A percentile compares a stretch with the other conserved stretches of the same genome.
Evolutionary conservation across 2,113 vertebrate genomes (phyloP).

Genomic region (Crocuta crocuta): DNA sequence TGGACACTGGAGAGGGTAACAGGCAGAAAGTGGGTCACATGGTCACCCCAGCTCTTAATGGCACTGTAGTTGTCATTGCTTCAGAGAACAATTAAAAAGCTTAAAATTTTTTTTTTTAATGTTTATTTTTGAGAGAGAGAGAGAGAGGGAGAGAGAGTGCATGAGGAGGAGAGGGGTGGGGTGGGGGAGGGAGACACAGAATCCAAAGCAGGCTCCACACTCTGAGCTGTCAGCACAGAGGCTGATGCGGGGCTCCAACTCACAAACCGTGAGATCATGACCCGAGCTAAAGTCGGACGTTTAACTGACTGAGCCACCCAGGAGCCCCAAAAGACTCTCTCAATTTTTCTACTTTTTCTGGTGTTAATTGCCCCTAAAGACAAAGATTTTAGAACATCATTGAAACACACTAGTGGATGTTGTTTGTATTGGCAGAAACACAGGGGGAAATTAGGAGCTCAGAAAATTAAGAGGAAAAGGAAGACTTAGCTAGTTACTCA

Average conservation of each 20-base stretch:
- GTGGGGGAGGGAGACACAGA: too few species aligned
- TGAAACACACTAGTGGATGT: not conserved
- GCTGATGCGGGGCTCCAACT: too few species aligned
- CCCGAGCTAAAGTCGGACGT: too few species aligned
- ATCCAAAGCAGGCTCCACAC: too few species aligned
- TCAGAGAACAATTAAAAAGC: not conserved
- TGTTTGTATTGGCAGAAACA: not conserved
- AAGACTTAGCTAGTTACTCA: not conserved
- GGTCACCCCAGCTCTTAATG: not conserved
- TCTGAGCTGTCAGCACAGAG: too few species aligned
- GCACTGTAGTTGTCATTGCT: not conserved
- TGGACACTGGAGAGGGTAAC: not conserved
- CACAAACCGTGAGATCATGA: too few species aligned
- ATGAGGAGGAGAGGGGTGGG: too few species aligned
- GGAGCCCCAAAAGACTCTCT: not conserved
- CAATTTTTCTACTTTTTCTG: not conserved
- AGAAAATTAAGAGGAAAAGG: not conserved
- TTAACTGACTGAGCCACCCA: too few species aligned
- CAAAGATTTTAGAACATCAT: not conserved
- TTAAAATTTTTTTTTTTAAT: too few species aligned
- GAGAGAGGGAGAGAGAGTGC: too few species aligned
- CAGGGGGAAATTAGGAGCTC: not conserved
- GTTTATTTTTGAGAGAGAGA: too few species aligned
- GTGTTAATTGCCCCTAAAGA: not conserved
- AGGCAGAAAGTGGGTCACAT: not conserved